Percentiles rank a stretch among this genome's conserved stretches.
Evolutionary conservation across 2,888 invertebrate genomes (phyloP).

Genomic region (Thymelicus sylvestris): DNA sequence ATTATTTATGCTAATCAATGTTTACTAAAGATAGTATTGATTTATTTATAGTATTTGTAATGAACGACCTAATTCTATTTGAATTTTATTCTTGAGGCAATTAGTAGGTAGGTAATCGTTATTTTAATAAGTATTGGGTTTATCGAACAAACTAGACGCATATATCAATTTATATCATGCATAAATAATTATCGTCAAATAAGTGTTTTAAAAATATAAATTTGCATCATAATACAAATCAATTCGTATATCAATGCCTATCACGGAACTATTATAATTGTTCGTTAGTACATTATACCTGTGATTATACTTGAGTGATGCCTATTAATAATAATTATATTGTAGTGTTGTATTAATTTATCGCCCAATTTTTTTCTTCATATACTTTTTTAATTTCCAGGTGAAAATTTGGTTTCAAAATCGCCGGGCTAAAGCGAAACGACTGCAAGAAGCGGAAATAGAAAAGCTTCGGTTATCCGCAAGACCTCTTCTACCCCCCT

Average conservation of each 20-base stretch:
- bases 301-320: too few relatives aligned
- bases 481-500: constrained; percentile 90
- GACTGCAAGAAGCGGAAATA: constrained; percentile 97
- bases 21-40: constrained; percentile 21
- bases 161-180: too few relatives aligned
- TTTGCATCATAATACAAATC: too few relatives aligned
- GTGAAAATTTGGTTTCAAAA: constrained; percentile 98
- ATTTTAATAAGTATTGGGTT: constrained; percentile 20
- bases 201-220: too few relatives aligned
- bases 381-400: constrained; percentile 59
- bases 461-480: constrained; percentile 95
- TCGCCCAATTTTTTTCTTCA: background rate
- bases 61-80: constrained; percentile 24
- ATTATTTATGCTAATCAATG: constrained; percentile 20
- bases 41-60: constrained; percentile 8
- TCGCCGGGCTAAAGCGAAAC: constrained; percentile 97
- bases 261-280: too few relatives aligned
- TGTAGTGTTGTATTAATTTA: too few relatives aligned
- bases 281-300: too few relatives aligned
- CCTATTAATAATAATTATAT: too few relatives aligned
- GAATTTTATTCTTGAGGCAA: constrained; percentile 10
- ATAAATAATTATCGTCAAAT: background rate
- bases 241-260: too few relatives aligned
- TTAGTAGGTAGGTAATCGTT: constrained; percentile 17
- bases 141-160: background rate